Evolutionary conservation across 2,113 vertebrate species (phyloP), one percentile per base, ranked within the genome.

Genomic region (Pygoscelis adeliae): DNA sequence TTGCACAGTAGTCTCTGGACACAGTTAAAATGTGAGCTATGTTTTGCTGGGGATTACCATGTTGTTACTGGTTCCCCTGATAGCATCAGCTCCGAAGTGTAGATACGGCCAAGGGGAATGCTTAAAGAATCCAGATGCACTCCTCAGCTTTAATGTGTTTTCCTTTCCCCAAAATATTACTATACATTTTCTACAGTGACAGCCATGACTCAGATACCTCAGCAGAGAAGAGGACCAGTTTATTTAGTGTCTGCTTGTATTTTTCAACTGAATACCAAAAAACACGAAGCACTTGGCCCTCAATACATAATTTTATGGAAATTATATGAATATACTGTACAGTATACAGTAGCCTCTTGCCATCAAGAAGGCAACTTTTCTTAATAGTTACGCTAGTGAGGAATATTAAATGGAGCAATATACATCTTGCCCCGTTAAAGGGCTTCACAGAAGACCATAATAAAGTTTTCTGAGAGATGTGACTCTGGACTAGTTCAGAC

Each of bases 21-120:
- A 77, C 67, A 67, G 81, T 61, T 83, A 29, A 87, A 94, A 5
- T 1, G 15, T 21, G 56, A 89, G 83, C 83, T 61, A 3, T 71
- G 67, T 72, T 93, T 90, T 93, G 67, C 86, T 86, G 96, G 50
- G 82, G 83, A 96, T 93, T 93, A 94, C 42, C 36, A 8, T 67
- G 59, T 21, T 95, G 61, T 79, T 89, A 49, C 76, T 84, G 56
- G 38, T 85, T 87, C 84, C 90, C 87, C 56, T 18, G 44, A 82
- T 30, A 94, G 70, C 86, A 82, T 47, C 83, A 84, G 5, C 80
- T 94, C 80, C 3, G 2, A 73, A 91, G 70, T 13, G 3, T 21
- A 69, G 77, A 82, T 89, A 61, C 0, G 4, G 49, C 92, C 81
- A 13, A 19, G 13, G 83, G 72, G 93, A 93, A 77, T 3, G 10